These are phyloP conservation scores for Triops cancriformis DNA, from an alignment of 1,140 invertebrate species.

Conservation along the genomic window DNA sequence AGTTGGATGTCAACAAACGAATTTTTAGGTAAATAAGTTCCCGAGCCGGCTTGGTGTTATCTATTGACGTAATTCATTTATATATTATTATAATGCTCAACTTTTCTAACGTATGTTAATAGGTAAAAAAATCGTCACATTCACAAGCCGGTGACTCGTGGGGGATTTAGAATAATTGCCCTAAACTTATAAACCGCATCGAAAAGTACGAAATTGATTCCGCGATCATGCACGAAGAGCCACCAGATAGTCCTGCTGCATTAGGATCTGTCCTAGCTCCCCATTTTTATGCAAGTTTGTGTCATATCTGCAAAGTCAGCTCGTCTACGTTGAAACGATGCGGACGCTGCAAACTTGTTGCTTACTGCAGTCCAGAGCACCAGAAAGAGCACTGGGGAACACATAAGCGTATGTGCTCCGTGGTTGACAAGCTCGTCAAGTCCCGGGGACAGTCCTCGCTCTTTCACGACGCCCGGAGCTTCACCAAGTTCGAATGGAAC, in stretches of 20 bases:
- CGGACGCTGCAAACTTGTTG: conserved; percentile 33
- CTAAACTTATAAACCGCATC: no score
- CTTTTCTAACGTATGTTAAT: no score
- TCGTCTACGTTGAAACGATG: conserved; percentile 30
- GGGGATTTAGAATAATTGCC: no score
- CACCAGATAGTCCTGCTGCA: background rate
- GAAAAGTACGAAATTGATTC: no score
- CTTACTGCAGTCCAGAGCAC: conserved; percentile 37
- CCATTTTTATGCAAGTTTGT: conserved; percentile 18
- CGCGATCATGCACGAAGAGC: background rate
- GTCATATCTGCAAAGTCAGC: conserved; percentile 22
- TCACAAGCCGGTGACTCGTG: no score
- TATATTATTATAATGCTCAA: no score
- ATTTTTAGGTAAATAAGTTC: no score
- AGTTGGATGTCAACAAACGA: no score
- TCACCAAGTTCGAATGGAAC: background rate
- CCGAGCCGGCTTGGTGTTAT: no score
- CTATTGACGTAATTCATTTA: no score
- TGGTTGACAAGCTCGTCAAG: conserved; percentile 34
- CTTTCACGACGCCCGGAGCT: conserved; percentile 28
- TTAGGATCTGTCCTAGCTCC: background rate
- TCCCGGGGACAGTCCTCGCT: conserved; percentile 36
- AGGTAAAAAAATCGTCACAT: no score
- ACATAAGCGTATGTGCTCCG: conserved; percentile 35
- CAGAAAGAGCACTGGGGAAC: conserved; percentile 36